Conservation (phyloP, 1,140 invertebrate genomes). For the Caenorhabditis inopinata region DNA sequence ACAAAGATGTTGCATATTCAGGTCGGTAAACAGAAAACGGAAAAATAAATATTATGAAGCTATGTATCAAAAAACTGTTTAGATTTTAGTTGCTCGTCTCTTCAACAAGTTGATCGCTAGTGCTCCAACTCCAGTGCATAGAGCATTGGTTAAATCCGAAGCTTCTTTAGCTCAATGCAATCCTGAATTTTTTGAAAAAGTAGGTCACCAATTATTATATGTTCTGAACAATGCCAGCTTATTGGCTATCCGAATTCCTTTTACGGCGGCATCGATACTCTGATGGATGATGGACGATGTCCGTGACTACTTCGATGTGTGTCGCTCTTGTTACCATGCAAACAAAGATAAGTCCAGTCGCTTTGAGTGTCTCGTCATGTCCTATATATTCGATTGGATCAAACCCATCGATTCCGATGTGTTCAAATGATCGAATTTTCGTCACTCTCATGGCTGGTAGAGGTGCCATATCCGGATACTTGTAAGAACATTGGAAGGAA, state of each 20-base stretch:
- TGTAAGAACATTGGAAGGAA: too few relatives aligned
- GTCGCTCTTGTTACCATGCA: too few relatives aligned
- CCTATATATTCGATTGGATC: too few relatives aligned
- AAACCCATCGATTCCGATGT: too few relatives aligned
- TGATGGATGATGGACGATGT: conserved; percentile 52
- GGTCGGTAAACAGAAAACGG: neutral
- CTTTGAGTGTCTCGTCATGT: too few relatives aligned
- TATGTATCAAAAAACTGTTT: too few relatives aligned
- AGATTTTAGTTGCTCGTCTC: conserved; percentile 51
- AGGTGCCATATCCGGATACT: too few relatives aligned
- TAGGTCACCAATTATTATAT: neutral
- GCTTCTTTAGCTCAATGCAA: conserved; percentile 45
- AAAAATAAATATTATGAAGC: too few relatives aligned
- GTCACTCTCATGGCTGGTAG: too few relatives aligned
- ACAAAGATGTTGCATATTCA: conserved; percentile 54
- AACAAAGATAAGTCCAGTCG: too few relatives aligned
- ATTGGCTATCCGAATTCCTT: conserved; percentile 15
- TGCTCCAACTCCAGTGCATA: conserved; percentile 45
- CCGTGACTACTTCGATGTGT: too few relatives aligned
- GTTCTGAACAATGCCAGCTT: conserved; percentile 34
- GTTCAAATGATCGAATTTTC: too few relatives aligned
- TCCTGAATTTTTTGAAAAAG: conserved; percentile 52
- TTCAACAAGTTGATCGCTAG: conserved; percentile 50
- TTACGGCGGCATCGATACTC: conserved; percentile 42
- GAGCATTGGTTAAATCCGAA: conserved; percentile 47